Percentiles rank a stretch among this genome's conserved stretches.
phyloP scores from a whole-genome alignment of 2,113 vertebrate genomes.

The Crotophaga sulcirostris region DNA sequence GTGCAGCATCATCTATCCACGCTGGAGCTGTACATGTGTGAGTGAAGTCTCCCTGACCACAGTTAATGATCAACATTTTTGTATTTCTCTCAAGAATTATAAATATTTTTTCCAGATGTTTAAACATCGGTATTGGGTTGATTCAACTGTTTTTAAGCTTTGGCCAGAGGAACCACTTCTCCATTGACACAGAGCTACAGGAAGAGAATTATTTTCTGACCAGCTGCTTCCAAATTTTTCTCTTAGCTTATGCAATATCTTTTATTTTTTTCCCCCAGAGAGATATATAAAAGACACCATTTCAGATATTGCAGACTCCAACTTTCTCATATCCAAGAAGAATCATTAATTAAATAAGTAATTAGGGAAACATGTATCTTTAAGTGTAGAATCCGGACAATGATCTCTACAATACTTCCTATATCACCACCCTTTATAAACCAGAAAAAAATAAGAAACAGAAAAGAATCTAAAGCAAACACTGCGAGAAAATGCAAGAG shows the following conservation, averaged over 20 bases:
- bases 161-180: neutral
- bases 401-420: neutral
- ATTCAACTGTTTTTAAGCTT: neutral
- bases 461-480: conserved; percentile 9
- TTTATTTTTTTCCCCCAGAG: accelerated
- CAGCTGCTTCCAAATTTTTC: neutral
- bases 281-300: neutral
- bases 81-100: neutral
- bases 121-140: neutral
- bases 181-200: neutral
- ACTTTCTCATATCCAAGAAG: neutral
- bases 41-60: conserved; percentile 2
- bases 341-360: neutral
- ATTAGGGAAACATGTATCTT: neutral
- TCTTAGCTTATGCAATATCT: neutral
- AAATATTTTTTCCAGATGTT: conserved; percentile 15
- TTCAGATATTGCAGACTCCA: neutral
- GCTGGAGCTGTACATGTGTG: neutral
- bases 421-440: neutral
- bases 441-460: neutral
- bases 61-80: neutral
- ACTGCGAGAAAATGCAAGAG: neutral
- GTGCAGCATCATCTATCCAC: neutral
- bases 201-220: neutral
- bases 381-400: neutral